Conservation (phyloP, 2,888 invertebrate genomes). For the Romanomermis culicivorax region DNA sequence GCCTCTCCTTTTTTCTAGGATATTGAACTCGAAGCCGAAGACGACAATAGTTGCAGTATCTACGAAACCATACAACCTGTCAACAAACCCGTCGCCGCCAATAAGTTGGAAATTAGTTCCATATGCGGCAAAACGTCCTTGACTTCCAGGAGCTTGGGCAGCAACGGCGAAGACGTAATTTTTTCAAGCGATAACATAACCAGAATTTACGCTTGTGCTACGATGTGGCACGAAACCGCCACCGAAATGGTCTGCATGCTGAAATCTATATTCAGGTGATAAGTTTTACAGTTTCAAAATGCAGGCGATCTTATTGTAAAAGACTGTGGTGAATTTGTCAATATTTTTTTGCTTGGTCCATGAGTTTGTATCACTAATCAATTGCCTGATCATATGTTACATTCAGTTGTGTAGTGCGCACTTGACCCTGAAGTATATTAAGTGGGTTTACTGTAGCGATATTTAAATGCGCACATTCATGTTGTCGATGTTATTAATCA, state of each 20-base stretch:
- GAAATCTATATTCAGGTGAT: slow-evolving; percentile 45
- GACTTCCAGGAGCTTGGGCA: neutral
- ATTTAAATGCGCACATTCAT: no score
- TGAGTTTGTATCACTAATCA: no score
- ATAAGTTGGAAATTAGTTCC: neutral
- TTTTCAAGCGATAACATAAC: slow-evolving; percentile 23
- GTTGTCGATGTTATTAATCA: no score
- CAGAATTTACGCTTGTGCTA: slow-evolving; percentile 74
- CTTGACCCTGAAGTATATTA: no score
- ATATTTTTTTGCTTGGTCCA: no score
- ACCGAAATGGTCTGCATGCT: slow-evolving; percentile 80
- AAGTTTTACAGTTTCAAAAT: no score
- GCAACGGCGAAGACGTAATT: neutral
- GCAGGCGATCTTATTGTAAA: no score
- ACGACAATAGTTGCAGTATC: slow-evolving; percentile 10
- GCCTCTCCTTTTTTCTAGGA: slow-evolving; percentile 19
- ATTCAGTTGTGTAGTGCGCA: no score
- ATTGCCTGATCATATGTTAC: no score
- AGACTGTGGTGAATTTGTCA: no score
- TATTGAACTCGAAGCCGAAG: slow-evolving; percentile 22
- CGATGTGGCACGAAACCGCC: slow-evolving; percentile 99
- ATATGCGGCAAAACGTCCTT: neutral
- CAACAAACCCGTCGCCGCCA: neutral
- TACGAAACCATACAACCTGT: slow-evolving; percentile 19
- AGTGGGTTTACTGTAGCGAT: no score